Evolutionary conservation across 2,113 vertebrate genomes (phyloP), one percentile per base, ranked within the genome.

Genomic region (Ovibos moschatus): DNA sequence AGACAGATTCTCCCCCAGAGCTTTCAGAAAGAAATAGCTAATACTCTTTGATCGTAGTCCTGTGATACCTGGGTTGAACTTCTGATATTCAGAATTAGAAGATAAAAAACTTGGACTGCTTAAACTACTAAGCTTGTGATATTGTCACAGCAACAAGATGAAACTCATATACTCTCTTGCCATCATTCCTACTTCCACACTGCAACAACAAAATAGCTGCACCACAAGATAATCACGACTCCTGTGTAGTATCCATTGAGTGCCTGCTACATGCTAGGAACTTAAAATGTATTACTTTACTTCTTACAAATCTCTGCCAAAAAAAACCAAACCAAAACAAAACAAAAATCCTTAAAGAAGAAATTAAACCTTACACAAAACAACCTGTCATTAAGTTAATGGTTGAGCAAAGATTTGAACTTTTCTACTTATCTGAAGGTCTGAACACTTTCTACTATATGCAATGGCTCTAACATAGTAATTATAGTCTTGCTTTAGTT

Each of bases 401-500:
- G 25, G 12, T 30, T 85, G 19, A 92, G n/a, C 15, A 91, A 79
- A 78, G 14, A 81, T 76, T 84, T 74, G 1, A 83, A 76, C 3
- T 45, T 76, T 90, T 94, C 58, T 87, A 67, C 12, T 86, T 40
- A 55, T 82, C 92, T 96, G 60, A 79, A 89, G 74, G 9, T 84
- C 28, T 85, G 3, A 89, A 87, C 60, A 71, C 9, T 50, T 87
- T 71, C 7, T 30, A 33, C 1, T 40, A 1, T 30, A 58, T 2
- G 9, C 5, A 43, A 17, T 55, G 0, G 57, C 71, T 76, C 19
- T 93, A 60, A 84, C 19, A 78, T 14, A 51, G 62, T 51, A 60
- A 74, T 6, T 45, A 0, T 40, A 88, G 45, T 27, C 12, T 33
- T 81, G 3, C 8, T 81, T 85, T 50, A 40, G 57, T 25, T 88